Evolutionary conservation across 2,797 vertebrate species (phyloP), one percentile per base, ranked within the genome.

Genomic region (Cuniculus paca): DNA sequence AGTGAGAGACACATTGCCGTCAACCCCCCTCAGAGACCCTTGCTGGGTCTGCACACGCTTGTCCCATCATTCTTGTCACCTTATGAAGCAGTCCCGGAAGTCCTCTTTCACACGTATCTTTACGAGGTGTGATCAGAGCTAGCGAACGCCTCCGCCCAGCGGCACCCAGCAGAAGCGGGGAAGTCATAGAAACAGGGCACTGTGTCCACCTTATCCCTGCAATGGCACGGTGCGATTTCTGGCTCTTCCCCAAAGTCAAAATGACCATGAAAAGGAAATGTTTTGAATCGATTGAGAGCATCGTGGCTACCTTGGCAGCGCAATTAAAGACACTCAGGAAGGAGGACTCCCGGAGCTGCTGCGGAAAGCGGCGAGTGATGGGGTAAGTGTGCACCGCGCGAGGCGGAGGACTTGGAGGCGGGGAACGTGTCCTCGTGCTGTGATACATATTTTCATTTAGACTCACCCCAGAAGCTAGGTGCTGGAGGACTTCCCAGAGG

Each of bases 171-270:
- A 0, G 6, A 31, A 75, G 42, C 5, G 42, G 72, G 39, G 20
- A 14, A 39, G 20, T 45, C 24, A 6, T 12, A 8, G 8, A 42
- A 31, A 14, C 72, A 7, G 6, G 1, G 3, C 24, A 2, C 11
- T 8, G 70, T 2, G 72, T 45, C 24, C 22, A 8, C 70, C 70
- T 42, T 11, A 45, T 14, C 70, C 42, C 39, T 2, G 24, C 42
- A 45, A 42, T 26, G 2, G 6, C 70, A 6, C 70, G 7, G 68
- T 24, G 70, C 5, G 9, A 24, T 24, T 39, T 42, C 68, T 13
- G 70, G 19, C 70, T 39, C 70, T 72, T 72, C 39, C 39, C n/a
- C 11, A 24, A 72, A 42, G 70, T 42, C 39, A 45, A 28, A 45
- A 45, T 26, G 39, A 45, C 70, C 39, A 6, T 0, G 24, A 74